Base-by-base conservation (phyloP, 1,140 invertebrate genomes). In the roundworm (Caenorhabditis elegans) region DNA sequence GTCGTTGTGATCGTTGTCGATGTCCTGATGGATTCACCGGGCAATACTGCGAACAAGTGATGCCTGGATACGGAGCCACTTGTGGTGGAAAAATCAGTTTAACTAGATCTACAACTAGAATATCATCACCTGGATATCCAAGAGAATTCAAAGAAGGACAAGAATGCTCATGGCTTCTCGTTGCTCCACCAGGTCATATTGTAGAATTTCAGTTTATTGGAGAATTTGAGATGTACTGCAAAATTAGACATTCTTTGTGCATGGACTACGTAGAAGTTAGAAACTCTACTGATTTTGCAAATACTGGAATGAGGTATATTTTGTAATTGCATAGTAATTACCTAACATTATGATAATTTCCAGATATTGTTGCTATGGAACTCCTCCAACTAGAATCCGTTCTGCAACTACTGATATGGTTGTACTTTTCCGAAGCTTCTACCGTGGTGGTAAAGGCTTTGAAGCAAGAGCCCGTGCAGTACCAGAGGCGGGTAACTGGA, bases 211-310 rank as follows among this genome's bases (percentile, higher is more conserved):
- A 89, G 75, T 89, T 90, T 51, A 80, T 79, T 65, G 88, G 88
- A 6, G 86, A 90, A 49, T 89, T 89, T 53, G 88, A 89, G 81
- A 90, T 89, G 89, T 88, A 87, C 55, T 87, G 86, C 34, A 87
- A 87, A 80, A 78, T 87, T 10, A 55, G 88, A 19, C 88, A 89
- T 85, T 89, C 88, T 3, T 82, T 89, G 17, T 89, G 88, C 55
- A 90, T 89, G 88, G 88, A 89, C 75, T 89, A 89, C 78, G 88
- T 89, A 17, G 88, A 89, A 78, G 87, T 89, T 51, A 76, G 88
- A 17, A 89, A 89, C 53, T 86, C 87, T 19, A 89, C 89, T 5
- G 88, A 89, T 83, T 89, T 89, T 70, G 88, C 88, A 4, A 89
- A 89, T 77, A 89, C 88, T 22, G 88, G 88, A 76, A 89, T 89